A percentile compares a stretch with the other conserved stretches of the same genome.
Conservation (phyloP, 2,797 vertebrate genomes). For the Diglossa cyanea region DNA sequence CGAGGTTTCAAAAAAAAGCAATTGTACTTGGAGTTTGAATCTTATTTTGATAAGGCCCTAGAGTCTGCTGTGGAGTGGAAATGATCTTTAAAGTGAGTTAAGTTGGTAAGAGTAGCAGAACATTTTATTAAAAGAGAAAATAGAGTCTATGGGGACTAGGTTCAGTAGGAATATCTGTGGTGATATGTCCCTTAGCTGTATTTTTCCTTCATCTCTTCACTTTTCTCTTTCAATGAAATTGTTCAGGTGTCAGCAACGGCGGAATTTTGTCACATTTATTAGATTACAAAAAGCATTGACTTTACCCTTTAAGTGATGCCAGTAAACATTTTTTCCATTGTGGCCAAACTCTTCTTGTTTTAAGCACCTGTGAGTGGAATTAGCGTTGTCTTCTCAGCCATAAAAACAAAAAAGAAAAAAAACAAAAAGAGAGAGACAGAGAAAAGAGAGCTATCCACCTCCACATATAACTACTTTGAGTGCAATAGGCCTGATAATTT, state of each 20-base stretch:
- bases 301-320: not conserved
- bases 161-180: not conserved
- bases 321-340: conserved; percentile 15
- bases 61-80: not conserved
- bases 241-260: not conserved
- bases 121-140: not conserved
- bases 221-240: not conserved
- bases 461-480: not conserved
- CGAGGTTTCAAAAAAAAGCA: not conserved
- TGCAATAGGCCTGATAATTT: not conserved
- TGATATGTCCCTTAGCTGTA: not conserved
- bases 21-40: not conserved
- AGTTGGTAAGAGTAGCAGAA: not conserved
- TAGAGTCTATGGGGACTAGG: not conserved
- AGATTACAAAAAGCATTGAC: conserved; percentile 12
- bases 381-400: not conserved
- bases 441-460: not conserved
- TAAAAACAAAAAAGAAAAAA: not conserved
- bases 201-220: not conserved
- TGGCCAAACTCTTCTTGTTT: not conserved
- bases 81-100: not conserved
- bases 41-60: not conserved
- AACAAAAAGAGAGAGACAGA: not conserved
- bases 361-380: conserved; percentile 10
- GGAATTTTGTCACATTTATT: not conserved